These are phyloP conservation scores for Microhierax caerulescens DNA, from an alignment of 2,797 vertebrate genomes.

Conservation along the genomic window DNA sequence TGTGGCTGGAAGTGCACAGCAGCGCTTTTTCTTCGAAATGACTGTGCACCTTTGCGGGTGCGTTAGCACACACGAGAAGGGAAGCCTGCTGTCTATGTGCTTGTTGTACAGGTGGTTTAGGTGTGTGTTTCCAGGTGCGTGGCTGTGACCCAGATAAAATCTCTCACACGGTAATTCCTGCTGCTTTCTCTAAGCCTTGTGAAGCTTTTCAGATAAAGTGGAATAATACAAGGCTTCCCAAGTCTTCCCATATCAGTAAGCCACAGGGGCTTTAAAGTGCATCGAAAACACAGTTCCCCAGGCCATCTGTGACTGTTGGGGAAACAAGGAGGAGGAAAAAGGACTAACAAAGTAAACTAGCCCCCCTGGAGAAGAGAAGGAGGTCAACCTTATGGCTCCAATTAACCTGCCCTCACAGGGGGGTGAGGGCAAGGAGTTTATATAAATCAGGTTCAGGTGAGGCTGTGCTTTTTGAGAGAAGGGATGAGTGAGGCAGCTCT, in stretches of 20 bases:
- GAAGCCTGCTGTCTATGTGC: accelerated
- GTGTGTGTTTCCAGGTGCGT: accelerated
- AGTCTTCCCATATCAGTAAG: background rate
- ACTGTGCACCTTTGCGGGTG: accelerated
- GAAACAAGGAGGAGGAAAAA: background rate
- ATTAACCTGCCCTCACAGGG: background rate
- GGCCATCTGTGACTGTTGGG: background rate
- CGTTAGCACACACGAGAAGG: accelerated
- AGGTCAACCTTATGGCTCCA: background rate
- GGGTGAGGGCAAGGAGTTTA: background rate
- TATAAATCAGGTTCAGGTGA: background rate
- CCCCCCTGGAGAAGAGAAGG: background rate
- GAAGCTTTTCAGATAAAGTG: background rate
- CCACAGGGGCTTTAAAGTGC: background rate
- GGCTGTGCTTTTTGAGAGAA: accelerated
- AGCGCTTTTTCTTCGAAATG: accelerated
- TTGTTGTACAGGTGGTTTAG: background rate
- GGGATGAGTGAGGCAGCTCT: background rate
- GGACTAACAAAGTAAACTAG: background rate
- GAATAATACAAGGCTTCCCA: background rate
- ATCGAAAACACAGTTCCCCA: background rate
- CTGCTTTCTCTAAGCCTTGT: accelerated
- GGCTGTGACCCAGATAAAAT: accelerated
- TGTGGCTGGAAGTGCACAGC: accelerated
- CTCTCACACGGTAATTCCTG: accelerated